A percentile compares a stretch with the other conserved stretches of the same genome.
Evolutionary conservation across 2,797 vertebrate genomes (phyloP).

Genomic region (Steatocranus sp.): DNA sequence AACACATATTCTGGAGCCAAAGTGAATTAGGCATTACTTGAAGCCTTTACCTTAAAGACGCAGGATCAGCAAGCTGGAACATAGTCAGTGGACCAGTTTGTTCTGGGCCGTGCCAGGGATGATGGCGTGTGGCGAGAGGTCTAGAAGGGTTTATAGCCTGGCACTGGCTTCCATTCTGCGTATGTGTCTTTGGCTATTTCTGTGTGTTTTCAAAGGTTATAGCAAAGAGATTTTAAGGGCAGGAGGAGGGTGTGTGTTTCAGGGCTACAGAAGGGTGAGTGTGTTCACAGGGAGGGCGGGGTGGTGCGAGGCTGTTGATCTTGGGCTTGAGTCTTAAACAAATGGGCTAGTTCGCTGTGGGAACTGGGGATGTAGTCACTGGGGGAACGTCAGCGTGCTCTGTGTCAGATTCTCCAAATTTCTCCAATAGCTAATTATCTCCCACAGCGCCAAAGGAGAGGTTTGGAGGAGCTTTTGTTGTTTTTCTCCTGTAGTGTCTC

Average conservation of each 20-base stretch:
- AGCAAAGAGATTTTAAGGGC: conserved; percentile 2
- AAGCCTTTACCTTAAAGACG: conserved; percentile 15
- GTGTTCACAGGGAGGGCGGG: conserved; percentile 49
- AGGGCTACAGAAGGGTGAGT: conserved; percentile 34
- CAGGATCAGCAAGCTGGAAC: conserved; percentile 26
- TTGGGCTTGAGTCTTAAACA: conserved; percentile 63
- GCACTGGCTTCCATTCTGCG: conserved; percentile 9
- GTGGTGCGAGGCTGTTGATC: conserved; percentile 54
- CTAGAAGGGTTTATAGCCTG: conserved; percentile 28
- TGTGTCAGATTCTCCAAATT: conserved; percentile 64
- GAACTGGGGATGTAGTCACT: conserved; percentile 50
- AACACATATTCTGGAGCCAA: background rate
- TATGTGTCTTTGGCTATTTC: background rate
- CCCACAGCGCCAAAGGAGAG: conserved; percentile 50
- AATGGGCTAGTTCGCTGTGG: conserved; percentile 56
- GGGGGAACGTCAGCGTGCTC: conserved; percentile 45
- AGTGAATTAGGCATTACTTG: conserved; percentile 21
- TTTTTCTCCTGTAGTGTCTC: conserved; percentile 32
- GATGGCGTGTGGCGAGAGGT: conserved; percentile 27
- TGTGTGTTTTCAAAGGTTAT: conserved; percentile 1
- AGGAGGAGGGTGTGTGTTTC: conserved; percentile 5
- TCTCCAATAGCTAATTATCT: conserved; percentile 69
- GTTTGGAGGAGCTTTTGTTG: conserved; percentile 55
- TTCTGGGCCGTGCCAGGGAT: conserved; percentile 25
- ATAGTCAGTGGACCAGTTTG: conserved; percentile 33